phyloP scores from a whole-genome alignment of 2,113 vertebrate species.

The Takifugu bimaculatus region DNA sequence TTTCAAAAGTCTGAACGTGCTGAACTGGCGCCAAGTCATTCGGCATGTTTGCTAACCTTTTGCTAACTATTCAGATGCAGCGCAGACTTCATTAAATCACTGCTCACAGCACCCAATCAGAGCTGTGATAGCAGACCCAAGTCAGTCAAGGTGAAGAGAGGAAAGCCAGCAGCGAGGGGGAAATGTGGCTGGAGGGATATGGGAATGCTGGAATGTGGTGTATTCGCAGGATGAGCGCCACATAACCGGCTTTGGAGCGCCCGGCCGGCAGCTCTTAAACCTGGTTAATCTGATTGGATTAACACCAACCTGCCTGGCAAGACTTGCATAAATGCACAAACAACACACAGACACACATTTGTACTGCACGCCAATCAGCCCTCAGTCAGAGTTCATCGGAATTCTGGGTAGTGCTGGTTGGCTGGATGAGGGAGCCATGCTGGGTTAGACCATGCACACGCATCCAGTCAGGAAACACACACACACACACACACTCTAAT shows the following conservation, averaged over 20 bases:
- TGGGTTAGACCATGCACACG: conserved; percentile 37
- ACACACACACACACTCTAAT: conserved; percentile 25
- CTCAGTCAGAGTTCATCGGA: conserved; percentile 49
- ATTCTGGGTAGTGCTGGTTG: conserved; percentile 39
- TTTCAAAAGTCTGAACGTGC: too few relatives aligned
- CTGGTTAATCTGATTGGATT: conserved; percentile 78
- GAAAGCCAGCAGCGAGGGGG: background rate
- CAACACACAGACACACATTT: background rate
- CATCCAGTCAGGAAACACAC: conserved; percentile 19
- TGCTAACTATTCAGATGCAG: too few relatives aligned
- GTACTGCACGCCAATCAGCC: conserved; percentile 36
- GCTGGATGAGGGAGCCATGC: conserved; percentile 48
- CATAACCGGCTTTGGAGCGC: conserved; percentile 69
- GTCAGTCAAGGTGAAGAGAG: background rate
- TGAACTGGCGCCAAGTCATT: too few relatives aligned
- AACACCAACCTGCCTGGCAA: conserved; percentile 66
- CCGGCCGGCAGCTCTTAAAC: conserved; percentile 66
- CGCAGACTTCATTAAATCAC: too few relatives aligned
- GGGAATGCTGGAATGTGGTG: conserved; percentile 38
- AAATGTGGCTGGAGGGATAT: conserved; percentile 20
- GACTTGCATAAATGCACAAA: conserved; percentile 20
- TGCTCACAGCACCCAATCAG: too few relatives aligned
- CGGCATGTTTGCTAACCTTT: too few relatives aligned
- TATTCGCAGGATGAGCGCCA: conserved; percentile 53
- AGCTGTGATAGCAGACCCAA: too few relatives aligned